These are phyloP conservation scores for Ibidorhyncha struthersii DNA, from an alignment of 2,113 vertebrate genomes.

Conservation along the genomic window DNA sequence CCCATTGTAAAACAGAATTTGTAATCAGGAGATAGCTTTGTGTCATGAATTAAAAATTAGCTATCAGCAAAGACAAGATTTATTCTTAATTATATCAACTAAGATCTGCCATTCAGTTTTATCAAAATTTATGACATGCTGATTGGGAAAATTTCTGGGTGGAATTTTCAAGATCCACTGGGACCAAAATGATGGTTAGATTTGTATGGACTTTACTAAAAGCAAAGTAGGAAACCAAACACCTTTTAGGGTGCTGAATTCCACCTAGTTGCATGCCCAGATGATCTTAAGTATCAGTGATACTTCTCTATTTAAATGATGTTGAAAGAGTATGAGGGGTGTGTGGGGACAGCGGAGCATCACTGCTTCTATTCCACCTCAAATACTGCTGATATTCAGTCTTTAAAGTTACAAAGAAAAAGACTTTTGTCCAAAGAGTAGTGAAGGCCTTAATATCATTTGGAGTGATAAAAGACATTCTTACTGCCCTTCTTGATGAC, in stretches of 20 bases:
- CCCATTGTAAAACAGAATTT: not conserved
- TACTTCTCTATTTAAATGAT: not conserved
- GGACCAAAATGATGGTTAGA: not conserved
- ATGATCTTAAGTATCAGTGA: not conserved
- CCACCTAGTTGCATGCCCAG: not conserved
- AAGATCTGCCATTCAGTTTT: not conserved
- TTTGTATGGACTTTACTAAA: not conserved
- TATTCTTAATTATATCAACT: not conserved
- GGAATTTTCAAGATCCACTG: not conserved
- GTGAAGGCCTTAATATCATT: not conserved
- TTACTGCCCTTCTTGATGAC: not conserved
- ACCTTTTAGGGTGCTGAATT: not conserved
- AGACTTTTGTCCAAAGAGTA: not conserved
- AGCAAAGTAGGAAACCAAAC: not conserved
- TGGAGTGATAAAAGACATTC: not conserved
- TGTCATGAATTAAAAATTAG: not conserved
- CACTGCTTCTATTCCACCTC: not conserved
- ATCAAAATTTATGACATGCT: not conserved
- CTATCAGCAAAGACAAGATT: not conserved
- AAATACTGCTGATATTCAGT: not conserved
- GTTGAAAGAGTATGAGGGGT: not conserved
- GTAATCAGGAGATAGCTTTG: not conserved
- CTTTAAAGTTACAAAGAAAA: not conserved
- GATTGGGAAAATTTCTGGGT: not conserved
- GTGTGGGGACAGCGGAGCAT: fast-evolving